A percentile compares a stretch with the other conserved stretches of the same genome.
phyloP scores from a whole-genome alignment of 1,140 invertebrate species.

The Pseudomyrmex dendroicus region DNA sequence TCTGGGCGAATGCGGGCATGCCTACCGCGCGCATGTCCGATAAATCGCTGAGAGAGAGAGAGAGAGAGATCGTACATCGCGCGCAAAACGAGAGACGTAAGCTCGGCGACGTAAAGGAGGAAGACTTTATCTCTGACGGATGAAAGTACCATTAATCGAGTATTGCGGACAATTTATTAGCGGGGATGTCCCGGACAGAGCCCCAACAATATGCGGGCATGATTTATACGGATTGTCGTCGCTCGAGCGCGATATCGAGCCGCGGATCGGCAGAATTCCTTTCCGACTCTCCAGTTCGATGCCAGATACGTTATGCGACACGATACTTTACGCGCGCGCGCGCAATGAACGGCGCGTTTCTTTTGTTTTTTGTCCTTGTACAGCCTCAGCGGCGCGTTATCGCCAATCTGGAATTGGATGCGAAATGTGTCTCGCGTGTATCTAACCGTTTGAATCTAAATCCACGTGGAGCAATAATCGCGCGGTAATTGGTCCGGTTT shows the following conservation, averaged over 20 bases:
- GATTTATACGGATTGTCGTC: constrained; percentile 54
- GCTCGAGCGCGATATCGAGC: constrained; percentile 24
- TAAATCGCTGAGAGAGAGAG: constrained; percentile 54
- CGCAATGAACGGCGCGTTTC: constrained; percentile 17
- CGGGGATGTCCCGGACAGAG: constrained; percentile 4
- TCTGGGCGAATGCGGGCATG: constrained; percentile 34
- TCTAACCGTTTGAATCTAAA: background rate
- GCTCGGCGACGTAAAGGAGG: constrained; percentile 34
- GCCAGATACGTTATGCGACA: constrained; percentile 11
- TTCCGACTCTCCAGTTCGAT: background rate
- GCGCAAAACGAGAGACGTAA: constrained; percentile 30
- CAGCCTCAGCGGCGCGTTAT: constrained; percentile 2
- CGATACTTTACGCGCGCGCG: background rate
- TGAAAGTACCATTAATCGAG: constrained; percentile 71
- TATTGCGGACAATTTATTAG: constrained; percentile 68
- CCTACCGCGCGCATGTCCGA: constrained; percentile 34
- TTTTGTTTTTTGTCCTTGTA: background rate
- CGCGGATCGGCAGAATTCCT: constrained; percentile 28
- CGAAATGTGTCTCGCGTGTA: constrained; percentile 36
- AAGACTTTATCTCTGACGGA: constrained; percentile 59
- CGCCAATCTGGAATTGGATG: constrained; percentile 29
- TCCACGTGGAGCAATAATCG: constrained; percentile 10
- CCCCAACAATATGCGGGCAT: constrained; percentile 42
- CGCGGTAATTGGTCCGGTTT: constrained; percentile 55
- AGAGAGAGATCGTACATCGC: background rate